phyloP scores from a whole-genome alignment of 2,113 vertebrate species.

The Pampusana beccarii region DNA sequence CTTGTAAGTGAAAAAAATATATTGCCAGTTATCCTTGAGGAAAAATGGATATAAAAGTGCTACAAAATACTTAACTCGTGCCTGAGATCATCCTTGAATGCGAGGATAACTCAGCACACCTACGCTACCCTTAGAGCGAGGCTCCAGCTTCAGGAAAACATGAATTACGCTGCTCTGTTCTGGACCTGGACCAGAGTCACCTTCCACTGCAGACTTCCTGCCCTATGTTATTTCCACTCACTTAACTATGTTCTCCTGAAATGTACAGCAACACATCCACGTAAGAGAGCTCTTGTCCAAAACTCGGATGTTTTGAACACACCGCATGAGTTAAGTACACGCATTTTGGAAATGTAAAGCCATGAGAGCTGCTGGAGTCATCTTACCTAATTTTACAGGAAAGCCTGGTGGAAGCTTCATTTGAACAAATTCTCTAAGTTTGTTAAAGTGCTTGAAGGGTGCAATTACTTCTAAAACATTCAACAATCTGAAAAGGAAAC shows the following conservation, averaged over 20 bases:
- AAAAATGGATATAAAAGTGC: not conserved
- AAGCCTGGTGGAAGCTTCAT: conserved; percentile 99
- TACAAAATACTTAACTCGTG: not conserved
- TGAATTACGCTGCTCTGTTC: not conserved
- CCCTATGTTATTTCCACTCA: not conserved
- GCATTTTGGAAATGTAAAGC: not conserved
- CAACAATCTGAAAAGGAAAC: conserved; percentile 84
- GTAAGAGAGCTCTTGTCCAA: not conserved
- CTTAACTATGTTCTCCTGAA: not conserved
- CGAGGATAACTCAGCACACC: not conserved
- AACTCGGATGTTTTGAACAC: not conserved
- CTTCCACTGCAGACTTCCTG: not conserved
- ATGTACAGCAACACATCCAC: not conserved
- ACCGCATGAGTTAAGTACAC: accelerated
- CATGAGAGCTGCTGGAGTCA: not conserved
- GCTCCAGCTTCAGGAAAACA: accelerated
- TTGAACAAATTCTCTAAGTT: conserved; percentile 99
- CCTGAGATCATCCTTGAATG: not conserved
- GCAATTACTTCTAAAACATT: conserved; percentile 99
- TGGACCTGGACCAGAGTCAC: not conserved
- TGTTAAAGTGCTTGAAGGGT: conserved; percentile 99
- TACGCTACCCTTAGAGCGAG: not conserved
- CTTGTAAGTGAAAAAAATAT: not conserved
- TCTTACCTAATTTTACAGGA: conserved; percentile 95
- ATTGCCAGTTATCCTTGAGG: not conserved